Base-by-base conservation (phyloP, 2,888 invertebrate genomes). In the Drosophila greeni region DNA sequence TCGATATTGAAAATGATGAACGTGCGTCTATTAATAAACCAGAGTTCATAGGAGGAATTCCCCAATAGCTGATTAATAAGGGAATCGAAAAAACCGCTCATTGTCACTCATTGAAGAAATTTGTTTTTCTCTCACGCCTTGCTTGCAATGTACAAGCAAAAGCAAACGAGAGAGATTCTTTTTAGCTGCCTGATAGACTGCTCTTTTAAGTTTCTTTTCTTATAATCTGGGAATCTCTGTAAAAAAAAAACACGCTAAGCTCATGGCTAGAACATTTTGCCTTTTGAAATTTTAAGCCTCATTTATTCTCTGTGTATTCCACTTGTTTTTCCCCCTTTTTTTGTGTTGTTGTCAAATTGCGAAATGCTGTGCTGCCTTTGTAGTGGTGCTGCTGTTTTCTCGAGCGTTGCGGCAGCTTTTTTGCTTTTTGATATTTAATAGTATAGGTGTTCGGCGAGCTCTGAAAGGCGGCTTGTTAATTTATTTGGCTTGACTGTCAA, bases 401-500 rank as follows among this genome's bases (percentile, higher is more conserved):
- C 80, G 47, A 76, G 68, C 82, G 82, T 79, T 73, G 53, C 82
- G 48, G 48, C 59, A 52, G 40, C 14, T 36, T 37, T 55, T 39
- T 45, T 48, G 26, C 51, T 39, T 29, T 52, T 45, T 29, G 33
- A 9, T 48, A 9, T 36, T 24, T 61, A n/a, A 24, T 42, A 18
- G 61, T 59, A 20, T 47, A 43, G 68, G 55, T 56, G 36, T 20
- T 52, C 53, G 36, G 52, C 53, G 51, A 60, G 60, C 69, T 68
- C 48, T 54, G 26, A 54, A 48, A 54, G 62, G 69, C 60, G 49
- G 75, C 74, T 70, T 82, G 80, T 72, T 75, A 75, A 80, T 80
- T 76, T 79, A 80, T 72, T 73, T 82, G 77, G 68, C 56, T 70
- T 58, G 66, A 65, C 77, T 70, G 81, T 74, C 76, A 80, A 76